phyloP scores from a whole-genome alignment of 2,888 invertebrate species.

The Macaria notata region DNA sequence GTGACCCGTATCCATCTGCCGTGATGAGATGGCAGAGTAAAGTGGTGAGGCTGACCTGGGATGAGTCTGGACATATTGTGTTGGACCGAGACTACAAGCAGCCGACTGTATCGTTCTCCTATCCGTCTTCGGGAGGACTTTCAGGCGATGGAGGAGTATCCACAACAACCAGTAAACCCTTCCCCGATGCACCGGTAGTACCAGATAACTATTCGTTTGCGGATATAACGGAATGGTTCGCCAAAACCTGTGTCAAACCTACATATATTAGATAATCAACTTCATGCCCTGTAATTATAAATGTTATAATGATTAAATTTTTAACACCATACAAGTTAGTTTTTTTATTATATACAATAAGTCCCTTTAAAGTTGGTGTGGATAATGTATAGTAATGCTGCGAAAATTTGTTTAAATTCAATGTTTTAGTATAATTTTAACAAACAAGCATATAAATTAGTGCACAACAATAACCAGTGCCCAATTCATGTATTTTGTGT shows the following conservation, averaged over 20 bases:
- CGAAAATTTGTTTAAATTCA: no score
- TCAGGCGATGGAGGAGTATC: slow-evolving; percentile 37
- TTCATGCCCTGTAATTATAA: no score
- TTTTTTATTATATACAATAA: no score
- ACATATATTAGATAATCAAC: slow-evolving; percentile 18
- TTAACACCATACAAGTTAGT: no score
- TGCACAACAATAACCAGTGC: no score
- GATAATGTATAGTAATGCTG: no score
- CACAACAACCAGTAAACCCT: slow-evolving; percentile 34
- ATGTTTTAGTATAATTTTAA: no score
- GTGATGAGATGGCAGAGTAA: slow-evolving; percentile 47
- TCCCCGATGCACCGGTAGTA: slow-evolving; percentile 39
- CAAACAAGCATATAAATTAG: no score
- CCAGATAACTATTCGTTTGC: slow-evolving; percentile 38
- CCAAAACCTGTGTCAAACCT: slow-evolving; percentile 35
- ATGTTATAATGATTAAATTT: no score
- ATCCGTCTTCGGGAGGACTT: slow-evolving; percentile 43
- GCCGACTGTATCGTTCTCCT: slow-evolving; percentile 34
- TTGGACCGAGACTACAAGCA: slow-evolving; percentile 35
- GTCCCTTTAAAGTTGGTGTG: no score
- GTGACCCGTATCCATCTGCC: slow-evolving; percentile 51
- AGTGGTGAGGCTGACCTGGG: slow-evolving; percentile 44
- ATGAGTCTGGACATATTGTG: slow-evolving; percentile 30
- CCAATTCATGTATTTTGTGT: no score
- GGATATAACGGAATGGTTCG: slow-evolving; percentile 38